phyloP scores from a whole-genome alignment of 1,140 invertebrate species.

The Tribolium castaneum region DNA sequence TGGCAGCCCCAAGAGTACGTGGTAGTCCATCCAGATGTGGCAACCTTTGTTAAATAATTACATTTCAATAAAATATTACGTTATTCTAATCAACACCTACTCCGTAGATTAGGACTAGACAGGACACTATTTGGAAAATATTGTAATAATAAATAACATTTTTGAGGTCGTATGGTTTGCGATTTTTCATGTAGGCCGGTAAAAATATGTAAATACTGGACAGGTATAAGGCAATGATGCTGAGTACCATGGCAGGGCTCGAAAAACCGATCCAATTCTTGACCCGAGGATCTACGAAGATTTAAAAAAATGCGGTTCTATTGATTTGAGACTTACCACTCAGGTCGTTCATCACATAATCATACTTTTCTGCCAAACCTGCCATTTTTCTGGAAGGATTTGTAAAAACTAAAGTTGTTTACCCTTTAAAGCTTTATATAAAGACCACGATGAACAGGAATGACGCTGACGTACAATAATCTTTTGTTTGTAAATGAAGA shows the following conservation, averaged over 20 bases:
- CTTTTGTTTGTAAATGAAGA: not conserved
- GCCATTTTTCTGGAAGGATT: not conserved
- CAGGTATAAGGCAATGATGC: constrained; percentile 73
- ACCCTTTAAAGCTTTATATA: not conserved
- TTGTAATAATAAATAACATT: constrained; percentile 71
- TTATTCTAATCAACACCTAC: constrained; percentile 53
- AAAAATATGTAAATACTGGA: constrained; percentile 72
- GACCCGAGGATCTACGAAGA: constrained; percentile 70
- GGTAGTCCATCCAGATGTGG: constrained; percentile 51
- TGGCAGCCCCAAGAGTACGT: constrained; percentile 73
- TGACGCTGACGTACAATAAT: not conserved
- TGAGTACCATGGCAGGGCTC: constrained; percentile 66
- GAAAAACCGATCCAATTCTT: constrained; percentile 70
- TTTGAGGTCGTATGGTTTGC: constrained; percentile 71
- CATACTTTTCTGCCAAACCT: constrained; percentile 1
- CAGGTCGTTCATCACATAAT: constrained; percentile 17
- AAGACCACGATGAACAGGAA: not conserved
- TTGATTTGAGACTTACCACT: constrained; percentile 24
- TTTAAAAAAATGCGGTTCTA: not conserved
- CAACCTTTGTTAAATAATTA: constrained; percentile 2
- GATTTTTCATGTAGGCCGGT: constrained; percentile 73
- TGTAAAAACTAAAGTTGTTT: not conserved
- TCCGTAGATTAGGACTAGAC: constrained; percentile 65
- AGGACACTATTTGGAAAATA: constrained; percentile 68
- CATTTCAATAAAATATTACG: not conserved